Evolutionary conservation across 2,797 vertebrate genomes (phyloP).

Genomic region (Trachurus trachurus): DNA sequence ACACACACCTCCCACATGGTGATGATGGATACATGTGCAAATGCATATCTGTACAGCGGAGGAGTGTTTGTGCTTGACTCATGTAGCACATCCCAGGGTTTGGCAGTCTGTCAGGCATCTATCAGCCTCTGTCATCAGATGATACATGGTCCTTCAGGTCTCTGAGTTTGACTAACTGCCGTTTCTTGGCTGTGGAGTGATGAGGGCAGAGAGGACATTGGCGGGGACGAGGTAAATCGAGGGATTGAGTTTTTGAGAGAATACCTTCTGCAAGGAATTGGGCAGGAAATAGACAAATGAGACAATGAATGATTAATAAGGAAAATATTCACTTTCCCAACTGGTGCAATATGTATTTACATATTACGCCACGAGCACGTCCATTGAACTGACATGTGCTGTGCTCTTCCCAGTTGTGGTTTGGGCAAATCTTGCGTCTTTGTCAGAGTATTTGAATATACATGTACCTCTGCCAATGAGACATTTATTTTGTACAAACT

Average conservation of each 20-base stretch:
- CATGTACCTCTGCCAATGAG: constrained; percentile 44
- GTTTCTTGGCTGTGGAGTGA: constrained; percentile 47
- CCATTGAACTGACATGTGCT: constrained; percentile 19
- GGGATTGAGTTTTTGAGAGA: constrained; percentile 20
- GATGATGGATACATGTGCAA: constrained; percentile 61
- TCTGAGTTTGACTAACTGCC: constrained; percentile 30
- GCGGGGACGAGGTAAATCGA: constrained; percentile 7
- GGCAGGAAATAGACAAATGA: background rate
- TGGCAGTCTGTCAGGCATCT: constrained; percentile 70
- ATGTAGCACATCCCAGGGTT: constrained; percentile 61
- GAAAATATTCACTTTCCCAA: constrained; percentile 8
- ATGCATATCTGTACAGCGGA: constrained; percentile 57
- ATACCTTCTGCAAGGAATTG: background rate
- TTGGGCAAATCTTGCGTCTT: constrained; percentile 17
- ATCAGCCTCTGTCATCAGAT: constrained; percentile 66
- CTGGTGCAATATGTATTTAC: constrained; percentile 31
- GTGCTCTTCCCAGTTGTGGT: constrained; percentile 7
- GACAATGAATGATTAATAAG: constrained; percentile 29
- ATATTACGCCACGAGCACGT: constrained; percentile 5
- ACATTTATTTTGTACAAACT: constrained; percentile 39
- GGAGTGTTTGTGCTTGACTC: constrained; percentile 76
- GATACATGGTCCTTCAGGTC: constrained; percentile 58
- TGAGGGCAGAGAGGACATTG: constrained; percentile 8
- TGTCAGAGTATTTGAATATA: constrained; percentile 40
- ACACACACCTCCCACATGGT: constrained; percentile 66